Conservation (phyloP, 2,797 vertebrate genomes). For the Aldrovandia affinis region DNA sequence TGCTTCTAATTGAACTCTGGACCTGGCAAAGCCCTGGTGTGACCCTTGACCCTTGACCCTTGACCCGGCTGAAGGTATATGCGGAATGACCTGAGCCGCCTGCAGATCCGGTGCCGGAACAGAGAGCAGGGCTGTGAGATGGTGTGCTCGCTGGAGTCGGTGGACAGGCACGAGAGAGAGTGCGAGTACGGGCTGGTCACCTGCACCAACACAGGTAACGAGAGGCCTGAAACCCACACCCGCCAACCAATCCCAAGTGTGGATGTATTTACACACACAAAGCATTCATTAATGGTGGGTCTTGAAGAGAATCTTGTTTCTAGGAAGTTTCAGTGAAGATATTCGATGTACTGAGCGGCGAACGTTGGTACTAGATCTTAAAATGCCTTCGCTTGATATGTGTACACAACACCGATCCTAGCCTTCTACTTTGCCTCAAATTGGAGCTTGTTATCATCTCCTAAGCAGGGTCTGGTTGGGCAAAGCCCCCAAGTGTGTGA, state of each 20-base stretch:
- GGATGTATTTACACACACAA: background rate
- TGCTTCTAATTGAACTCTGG: background rate
- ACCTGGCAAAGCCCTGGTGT: background rate
- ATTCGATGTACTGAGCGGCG: too few species aligned
- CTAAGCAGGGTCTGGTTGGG: background rate
- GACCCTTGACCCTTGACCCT: background rate
- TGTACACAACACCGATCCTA: background rate
- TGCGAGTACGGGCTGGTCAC: slow-evolving; percentile 81
- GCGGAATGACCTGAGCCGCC: slow-evolving; percentile 85
- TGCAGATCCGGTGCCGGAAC: slow-evolving; percentile 87
- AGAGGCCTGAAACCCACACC: slow-evolving; percentile 23
- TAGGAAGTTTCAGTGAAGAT: too few species aligned
- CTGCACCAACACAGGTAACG: slow-evolving; percentile 80
- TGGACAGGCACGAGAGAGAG: slow-evolving; percentile 83
- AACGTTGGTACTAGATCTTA: background rate
- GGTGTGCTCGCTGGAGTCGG: slow-evolving; percentile 83
- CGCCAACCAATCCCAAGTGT: background rate
- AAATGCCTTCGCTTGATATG: background rate
- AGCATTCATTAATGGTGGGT: background rate
- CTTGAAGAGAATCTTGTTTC: too few species aligned
- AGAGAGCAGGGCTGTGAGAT: slow-evolving; percentile 80
- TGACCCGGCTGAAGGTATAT: slow-evolving; percentile 77
- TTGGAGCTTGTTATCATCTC: background rate
- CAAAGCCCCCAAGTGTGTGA: background rate
- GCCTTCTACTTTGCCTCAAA: background rate